Percentiles rank a stretch among this genome's conserved stretches.
phyloP scores from a whole-genome alignment of 2,888 invertebrate genomes.

The Phortica okadai region DNA sequence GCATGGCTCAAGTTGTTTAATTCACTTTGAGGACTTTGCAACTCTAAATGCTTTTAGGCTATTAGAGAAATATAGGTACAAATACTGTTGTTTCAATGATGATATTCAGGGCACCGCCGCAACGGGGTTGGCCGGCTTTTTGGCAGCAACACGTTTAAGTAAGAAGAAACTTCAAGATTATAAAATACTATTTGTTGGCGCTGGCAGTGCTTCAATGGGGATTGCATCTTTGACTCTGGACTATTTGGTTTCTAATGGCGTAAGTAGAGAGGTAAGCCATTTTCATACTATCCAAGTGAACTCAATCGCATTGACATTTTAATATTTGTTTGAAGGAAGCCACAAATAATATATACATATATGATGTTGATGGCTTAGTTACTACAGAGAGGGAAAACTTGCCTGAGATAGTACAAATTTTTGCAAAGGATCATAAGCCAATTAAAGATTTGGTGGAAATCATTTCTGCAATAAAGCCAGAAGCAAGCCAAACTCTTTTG shows the following conservation, averaged over 20 bases:
- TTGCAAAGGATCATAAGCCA: conserved; percentile 43
- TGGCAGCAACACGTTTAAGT: conserved; percentile 48
- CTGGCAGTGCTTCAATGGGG: conserved; percentile 57
- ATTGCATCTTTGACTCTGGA: conserved; percentile 42
- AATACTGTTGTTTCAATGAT: conserved; percentile 56
- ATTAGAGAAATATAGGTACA: conserved; percentile 49
- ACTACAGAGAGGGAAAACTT: conserved; percentile 22
- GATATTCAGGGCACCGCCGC: conserved; percentile 60
- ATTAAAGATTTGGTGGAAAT: conserved; percentile 14
- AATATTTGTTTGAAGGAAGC: conserved; percentile 2
- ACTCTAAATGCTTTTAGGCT: conserved; percentile 59
- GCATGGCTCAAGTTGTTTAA: conserved; percentile 50
- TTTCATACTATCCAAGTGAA: background rate
- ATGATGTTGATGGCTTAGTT: conserved; percentile 47
- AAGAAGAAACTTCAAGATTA: conserved; percentile 49
- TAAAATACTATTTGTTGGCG: conserved; percentile 51
- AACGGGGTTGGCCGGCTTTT: conserved; percentile 54
- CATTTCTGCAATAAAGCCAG: conserved; percentile 52
- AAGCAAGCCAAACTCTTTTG: conserved; percentile 32
- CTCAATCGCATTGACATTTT: background rate
- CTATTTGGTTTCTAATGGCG: conserved; percentile 40
- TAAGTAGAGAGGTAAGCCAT: conserved; percentile 2
- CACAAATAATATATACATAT: conserved; percentile 49
- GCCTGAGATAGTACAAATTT: conserved; percentile 11
- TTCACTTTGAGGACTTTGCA: conserved; percentile 63